Base-by-base conservation (phyloP, 1,140 invertebrate genomes). In the Scaptomyza montana region DNA sequence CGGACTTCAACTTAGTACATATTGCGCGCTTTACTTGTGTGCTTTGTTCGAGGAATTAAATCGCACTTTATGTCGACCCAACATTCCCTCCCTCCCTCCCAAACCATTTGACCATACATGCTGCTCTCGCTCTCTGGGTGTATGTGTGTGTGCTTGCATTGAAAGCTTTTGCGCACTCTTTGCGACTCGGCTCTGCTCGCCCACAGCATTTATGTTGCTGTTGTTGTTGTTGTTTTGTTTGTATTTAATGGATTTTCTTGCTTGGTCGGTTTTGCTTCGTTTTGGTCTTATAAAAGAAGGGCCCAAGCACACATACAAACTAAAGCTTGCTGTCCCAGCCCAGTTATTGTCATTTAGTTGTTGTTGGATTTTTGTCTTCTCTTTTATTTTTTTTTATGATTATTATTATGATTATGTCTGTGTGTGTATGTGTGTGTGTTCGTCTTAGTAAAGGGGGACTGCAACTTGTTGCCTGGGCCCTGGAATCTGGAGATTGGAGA, bases 41-140 rank as follows among this genome's bases (percentile, higher is more conserved):
- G 74, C 59, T 46, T 77, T 73, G 73, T 84, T 80, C 70, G 77
- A 87, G 84, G 85, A 87, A 89, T 87, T 89, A 87, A 87, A 87
- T 87, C 84, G 84, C 77, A 85, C 63, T 86, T 84, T 86, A 79
- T 77, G 69, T 67, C 16, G 21, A 19, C 16, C 45, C 54, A 36
- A 36, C 7, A 3, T 9, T 9, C 43, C 36, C 50, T 36, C 2
- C 43, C 36, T 33, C 19, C n/a, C 30, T 9, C 54, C 36, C 30
- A 13, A 3, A 36, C 19, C 12, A 3, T 25, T 25, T 25, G 21
- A 25, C 21, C 21, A 25, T 3, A 2, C 46, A 50, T 30, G 50
- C 51, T 47, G 39, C 51, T 47, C 51, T 41, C 53, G 33, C 54
- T 51, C 70, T 54, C 39, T 63, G 25, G 12, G 9, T 53, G 25